These are phyloP conservation scores for Ptychodera flava DNA, from an alignment of 35 echinoderm and acorn worm species.

Conservation along the genomic window DNA sequence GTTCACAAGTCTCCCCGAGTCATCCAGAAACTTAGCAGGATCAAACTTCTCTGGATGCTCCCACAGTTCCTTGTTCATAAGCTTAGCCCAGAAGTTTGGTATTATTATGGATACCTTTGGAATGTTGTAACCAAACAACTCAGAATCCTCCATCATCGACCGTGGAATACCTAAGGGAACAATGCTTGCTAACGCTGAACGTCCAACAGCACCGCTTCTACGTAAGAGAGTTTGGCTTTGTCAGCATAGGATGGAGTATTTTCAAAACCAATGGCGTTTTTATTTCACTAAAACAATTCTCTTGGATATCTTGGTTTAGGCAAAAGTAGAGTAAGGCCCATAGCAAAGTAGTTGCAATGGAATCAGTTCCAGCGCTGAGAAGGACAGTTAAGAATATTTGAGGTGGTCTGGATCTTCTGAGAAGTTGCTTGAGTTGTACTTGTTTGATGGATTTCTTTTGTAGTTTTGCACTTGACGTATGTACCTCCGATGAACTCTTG, in stretches of 20 bases:
- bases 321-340: not conserved
- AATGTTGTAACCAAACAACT: not conserved
- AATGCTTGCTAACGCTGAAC: not conserved
- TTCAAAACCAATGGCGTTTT: not conserved
- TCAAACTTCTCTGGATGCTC: not conserved
- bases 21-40: not conserved
- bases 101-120: not conserved
- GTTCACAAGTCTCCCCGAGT: not conserved
- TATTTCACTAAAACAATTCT: not conserved
- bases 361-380: not conserved
- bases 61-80: not conserved
- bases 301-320: not conserved
- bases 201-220: not conserved
- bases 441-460: not conserved
- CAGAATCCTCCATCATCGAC: not conserved
- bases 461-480: not conserved
- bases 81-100: not conserved
- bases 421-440: not conserved
- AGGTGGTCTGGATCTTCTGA: not conserved
- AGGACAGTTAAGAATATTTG: not conserved
- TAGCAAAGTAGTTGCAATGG: not conserved
- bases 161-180: not conserved
- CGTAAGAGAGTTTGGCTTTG: not conserved
- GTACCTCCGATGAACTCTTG: not conserved
- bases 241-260: not conserved